Conservation (phyloP, 1,140 invertebrate genomes). For the Olivierus martensii region DNA sequence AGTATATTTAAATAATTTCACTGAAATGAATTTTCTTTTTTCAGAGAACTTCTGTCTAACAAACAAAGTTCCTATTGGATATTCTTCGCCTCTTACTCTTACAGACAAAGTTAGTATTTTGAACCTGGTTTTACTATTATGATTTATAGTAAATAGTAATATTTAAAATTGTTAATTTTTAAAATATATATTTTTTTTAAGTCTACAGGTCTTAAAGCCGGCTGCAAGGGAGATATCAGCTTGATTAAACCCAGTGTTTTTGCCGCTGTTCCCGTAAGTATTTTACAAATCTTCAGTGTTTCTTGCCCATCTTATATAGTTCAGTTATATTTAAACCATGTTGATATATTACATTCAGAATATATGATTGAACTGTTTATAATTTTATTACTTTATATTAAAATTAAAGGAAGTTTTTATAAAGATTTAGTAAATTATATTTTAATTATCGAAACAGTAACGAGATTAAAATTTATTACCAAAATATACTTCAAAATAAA, state of each 20-base stretch:
- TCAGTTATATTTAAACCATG: too few relatives aligned
- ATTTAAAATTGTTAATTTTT: not conserved
- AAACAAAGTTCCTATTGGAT: conserved; percentile 13
- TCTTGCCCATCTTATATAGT: not conserved
- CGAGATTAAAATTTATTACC: too few relatives aligned
- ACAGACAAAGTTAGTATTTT: conserved; percentile 22
- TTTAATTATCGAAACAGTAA: too few relatives aligned
- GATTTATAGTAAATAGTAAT: too few relatives aligned
- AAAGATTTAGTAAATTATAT: too few relatives aligned
- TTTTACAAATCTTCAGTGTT: too few relatives aligned
- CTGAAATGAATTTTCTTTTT: not conserved
- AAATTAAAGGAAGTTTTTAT: not conserved
- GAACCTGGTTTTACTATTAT: too few relatives aligned
- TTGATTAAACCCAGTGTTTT: conserved; percentile 84
- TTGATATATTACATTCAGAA: too few relatives aligned
- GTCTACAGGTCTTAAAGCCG: conserved; percentile 88
- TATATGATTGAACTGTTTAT: too few relatives aligned
- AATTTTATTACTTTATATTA: not conserved
- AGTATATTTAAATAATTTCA: too few relatives aligned
- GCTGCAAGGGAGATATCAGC: conserved; percentile 65
- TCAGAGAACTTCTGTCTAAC: not conserved
- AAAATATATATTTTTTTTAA: conserved; percentile 7
- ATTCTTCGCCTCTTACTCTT: conserved; percentile 32
- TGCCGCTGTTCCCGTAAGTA: conserved; percentile 79
- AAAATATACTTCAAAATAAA: too few relatives aligned